Base-by-base conservation (phyloP, 1,140 invertebrate genomes). In the Drosophila mojavensis region DNA sequence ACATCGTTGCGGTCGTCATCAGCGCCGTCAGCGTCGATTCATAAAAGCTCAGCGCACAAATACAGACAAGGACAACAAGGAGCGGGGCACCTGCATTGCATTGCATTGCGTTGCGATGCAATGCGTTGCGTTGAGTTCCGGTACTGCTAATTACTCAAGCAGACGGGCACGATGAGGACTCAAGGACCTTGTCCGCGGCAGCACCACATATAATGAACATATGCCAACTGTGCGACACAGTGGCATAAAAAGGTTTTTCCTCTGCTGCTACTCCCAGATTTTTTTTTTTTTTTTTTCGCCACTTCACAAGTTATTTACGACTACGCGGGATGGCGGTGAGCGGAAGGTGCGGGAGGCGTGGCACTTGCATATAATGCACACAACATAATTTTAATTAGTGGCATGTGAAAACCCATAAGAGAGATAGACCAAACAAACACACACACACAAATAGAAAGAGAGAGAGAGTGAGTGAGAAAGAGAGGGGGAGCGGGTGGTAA, bases 121-220 rank as follows among this genome's bases (percentile, higher is more conserved):
- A 13, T 39, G 72, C 67, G 71, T 15, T 69, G 60, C 51, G 36
- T 39, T 39, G 72, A 56, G 50, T 83, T 83, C 75, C 75, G 66
- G 78, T 79, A 28, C 80, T 85, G 81, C 83, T 85, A 85, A 85
- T 85, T 85, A 85, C 81, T 85, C 82, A 85, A 85, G 81, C 79
- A 85, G 79, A 81, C 82, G 66, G 78, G 30, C 48, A 67, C 65
- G 82, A 79, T 77, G 79, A 72, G 77, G 62, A 58, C 66, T 82
- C 70, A 60, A 85, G 83, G 82, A 81, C 70, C 81, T 88, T 76
- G 81, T 82, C 83, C 82, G 75, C 83, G 48, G 79, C 82, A 84
- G 48, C 48, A 81, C 13, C 24, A 13, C 9, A 39, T 15, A 55
- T 55, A 39, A 53, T 53, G 50, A 53, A 53, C 50, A 53, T 15